Percentiles rank a stretch among this genome's conserved stretches.
Evolutionary conservation across 2,113 vertebrate genomes (phyloP).

Genomic region (Vireo altiloquus): DNA sequence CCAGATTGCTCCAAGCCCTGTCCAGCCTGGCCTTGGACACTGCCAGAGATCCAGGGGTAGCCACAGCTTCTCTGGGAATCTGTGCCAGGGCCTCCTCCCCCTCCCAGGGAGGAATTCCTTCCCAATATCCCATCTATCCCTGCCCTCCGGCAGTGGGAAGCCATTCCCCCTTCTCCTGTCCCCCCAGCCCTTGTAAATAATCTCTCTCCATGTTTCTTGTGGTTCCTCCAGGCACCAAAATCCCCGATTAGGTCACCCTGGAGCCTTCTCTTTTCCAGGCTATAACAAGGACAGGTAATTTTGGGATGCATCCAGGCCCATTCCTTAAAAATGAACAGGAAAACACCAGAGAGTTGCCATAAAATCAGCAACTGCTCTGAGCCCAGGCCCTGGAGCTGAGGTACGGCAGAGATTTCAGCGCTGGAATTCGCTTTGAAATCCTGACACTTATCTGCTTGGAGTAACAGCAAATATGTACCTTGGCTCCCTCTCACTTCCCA

Average conservation of each 20-base stretch:
- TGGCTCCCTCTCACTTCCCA: neutral
- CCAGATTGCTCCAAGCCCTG: neutral
- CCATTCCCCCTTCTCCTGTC: neutral
- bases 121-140: neutral
- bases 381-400: neutral
- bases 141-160: neutral
- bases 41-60: neutral
- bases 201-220: accelerated
- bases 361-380: neutral
- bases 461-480: neutral
- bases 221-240: neutral
- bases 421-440: neutral
- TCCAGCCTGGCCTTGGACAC: neutral
- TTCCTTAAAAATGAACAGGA: neutral
- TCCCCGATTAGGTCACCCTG: neutral
- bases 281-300: neutral
- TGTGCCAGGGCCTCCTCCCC: neutral
- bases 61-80: neutral
- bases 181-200: too few species aligned
- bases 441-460: constrained; percentile 14
- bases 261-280: neutral
- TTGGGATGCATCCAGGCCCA: neutral
- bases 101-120: neutral
- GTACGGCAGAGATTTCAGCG: neutral
- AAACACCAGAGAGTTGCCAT: neutral